A percentile compares a stretch with the other conserved stretches of the same genome.
Conservation (phyloP, 2,888 invertebrate genomes). For the Acleris emargana region DNA sequence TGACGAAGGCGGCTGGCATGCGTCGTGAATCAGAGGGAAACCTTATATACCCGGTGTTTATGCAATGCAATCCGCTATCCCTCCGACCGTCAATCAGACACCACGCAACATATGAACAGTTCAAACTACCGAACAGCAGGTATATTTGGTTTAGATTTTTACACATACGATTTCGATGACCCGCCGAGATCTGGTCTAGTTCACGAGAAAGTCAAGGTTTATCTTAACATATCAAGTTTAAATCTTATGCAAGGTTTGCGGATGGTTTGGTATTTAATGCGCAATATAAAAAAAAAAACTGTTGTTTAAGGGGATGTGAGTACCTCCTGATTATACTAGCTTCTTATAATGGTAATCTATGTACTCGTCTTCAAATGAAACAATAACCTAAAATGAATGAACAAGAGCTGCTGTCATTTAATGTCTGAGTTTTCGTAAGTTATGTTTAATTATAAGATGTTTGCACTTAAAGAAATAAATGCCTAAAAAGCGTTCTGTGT, state of each 20-base stretch:
- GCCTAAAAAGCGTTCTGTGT: constrained; percentile 29
- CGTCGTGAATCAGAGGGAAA: constrained; percentile 81
- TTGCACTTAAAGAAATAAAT: constrained; percentile 32
- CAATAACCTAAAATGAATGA: constrained; percentile 16
- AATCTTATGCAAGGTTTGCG: constrained; percentile 10
- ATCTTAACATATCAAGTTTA: constrained; percentile 26
- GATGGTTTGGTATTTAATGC: constrained; percentile 1
- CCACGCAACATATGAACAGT: constrained; percentile 58
- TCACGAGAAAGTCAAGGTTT: constrained; percentile 32
- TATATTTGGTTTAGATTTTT: constrained; percentile 40
- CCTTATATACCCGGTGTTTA: constrained; percentile 78
- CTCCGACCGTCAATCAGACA: constrained; percentile 69
- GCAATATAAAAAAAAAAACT: no score
- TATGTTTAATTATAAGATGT: constrained; percentile 30
- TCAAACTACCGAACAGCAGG: constrained; percentile 48
- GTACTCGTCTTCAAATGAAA: constrained; percentile 10
- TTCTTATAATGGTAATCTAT: not conserved
- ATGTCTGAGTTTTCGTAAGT: constrained; percentile 23
- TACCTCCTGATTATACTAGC: constrained; percentile 1
- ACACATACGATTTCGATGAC: constrained; percentile 24
- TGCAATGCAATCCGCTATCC: constrained; percentile 75
- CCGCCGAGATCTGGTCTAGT: constrained; percentile 31
- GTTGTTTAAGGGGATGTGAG: not conserved
- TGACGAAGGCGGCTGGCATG: constrained; percentile 80
- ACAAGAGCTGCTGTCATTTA: constrained; percentile 27